Conservation (phyloP, 2,888 invertebrate genomes). For the Ophion obscuratus region DNA sequence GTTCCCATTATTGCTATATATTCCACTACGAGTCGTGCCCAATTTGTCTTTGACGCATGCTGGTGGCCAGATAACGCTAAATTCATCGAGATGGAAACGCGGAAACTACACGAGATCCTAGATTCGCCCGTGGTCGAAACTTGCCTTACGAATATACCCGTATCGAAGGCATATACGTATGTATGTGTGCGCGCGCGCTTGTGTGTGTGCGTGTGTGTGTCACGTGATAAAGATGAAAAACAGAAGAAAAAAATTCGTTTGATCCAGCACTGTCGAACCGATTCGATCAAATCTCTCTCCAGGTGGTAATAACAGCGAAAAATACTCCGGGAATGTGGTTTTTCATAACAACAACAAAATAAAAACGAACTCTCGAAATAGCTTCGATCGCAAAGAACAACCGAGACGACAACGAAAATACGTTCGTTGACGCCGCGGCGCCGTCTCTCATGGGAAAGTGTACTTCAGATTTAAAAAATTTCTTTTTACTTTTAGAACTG, state of each 20-base stretch:
- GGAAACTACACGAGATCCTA: neutral
- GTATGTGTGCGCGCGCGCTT: no score
- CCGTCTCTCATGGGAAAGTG: no score
- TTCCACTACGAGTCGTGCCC: conserved; percentile 49
- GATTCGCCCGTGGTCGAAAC: conserved; percentile 5
- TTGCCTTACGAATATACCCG: conserved; percentile 1
- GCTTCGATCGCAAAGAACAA: no score
- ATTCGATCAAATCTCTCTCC: neutral
- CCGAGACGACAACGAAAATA: no score
- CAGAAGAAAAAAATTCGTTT: neutral
- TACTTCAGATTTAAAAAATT: no score
- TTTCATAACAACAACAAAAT: no score
- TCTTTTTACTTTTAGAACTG: no score
- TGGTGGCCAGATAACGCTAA: neutral
- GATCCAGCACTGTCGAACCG: neutral
- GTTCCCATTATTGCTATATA: no score
- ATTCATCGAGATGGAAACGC: conserved; percentile 26
- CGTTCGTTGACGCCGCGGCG: no score
- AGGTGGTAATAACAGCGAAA: neutral
- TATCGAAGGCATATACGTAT: neutral
- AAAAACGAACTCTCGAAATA: no score
- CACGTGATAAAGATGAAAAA: neutral
- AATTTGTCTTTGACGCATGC: conserved; percentile 57
- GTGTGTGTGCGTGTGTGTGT: no score
- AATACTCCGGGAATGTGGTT: neutral